Evolutionary conservation across 2,888 invertebrate genomes (phyloP), one percentile per base, ranked within the genome.

Genomic region (Stenchaetothrips biformis): DNA sequence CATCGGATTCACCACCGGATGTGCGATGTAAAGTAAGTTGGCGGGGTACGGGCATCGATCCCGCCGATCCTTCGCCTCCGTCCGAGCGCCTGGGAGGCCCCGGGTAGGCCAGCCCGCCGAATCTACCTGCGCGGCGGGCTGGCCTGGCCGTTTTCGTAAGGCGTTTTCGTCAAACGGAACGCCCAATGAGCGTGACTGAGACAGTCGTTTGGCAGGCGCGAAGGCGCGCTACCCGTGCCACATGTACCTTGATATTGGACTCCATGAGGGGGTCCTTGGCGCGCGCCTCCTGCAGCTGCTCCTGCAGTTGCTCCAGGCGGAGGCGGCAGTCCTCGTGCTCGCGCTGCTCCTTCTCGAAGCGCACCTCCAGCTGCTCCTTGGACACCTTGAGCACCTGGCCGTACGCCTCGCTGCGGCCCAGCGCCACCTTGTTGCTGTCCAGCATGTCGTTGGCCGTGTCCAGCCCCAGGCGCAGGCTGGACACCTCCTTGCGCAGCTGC

Each of bases 401-500:
- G 67, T 74, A 74, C 7, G 67, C 67, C 67, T 74, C 67, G 67
- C 67, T 74, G 67, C 67, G 67, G 67, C 67, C 67, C 25, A 74
- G 67, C 67, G 67, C 67, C 67, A 74, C 67, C 67, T 74, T 74
- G 67, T 74, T 74, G 25, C 21, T 21, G 67, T 74, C 67, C 25
- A 74, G 67, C 67, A 74, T 74, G 67, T 74, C 67, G 67, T 74
- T 74, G 67, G 67, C 67, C 67, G 67, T 74, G 67, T 74, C 67
- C 67, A 74, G 67, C 21, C 67, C 67, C 67, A 74, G n/a, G 67
- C 67, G 67, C 67, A 74, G 67, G 67, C 67, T 74, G 25, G 67
- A 21, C 67, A 74, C 67, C 67, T 74, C 67, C 67, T 74, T 74
- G 67, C 67, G 67, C 67, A 74, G 67, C 67, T 74, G 67, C 21